phyloP scores from a whole-genome alignment of 2,113 vertebrate genomes.

The Aramus guarauna region DNA sequence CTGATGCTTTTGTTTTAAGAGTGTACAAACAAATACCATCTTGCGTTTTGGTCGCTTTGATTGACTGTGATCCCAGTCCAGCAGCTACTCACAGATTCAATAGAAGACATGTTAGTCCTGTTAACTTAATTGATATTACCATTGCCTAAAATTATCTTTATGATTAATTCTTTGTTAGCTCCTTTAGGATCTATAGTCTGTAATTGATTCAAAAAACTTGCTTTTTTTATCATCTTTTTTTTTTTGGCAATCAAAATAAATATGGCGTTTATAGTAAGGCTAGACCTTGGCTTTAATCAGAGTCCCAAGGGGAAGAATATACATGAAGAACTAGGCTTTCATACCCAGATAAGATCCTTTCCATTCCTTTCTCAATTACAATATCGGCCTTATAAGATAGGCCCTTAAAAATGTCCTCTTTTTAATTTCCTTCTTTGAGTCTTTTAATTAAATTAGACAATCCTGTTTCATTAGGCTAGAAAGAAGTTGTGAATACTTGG shows the following conservation, averaged over 20 bases:
- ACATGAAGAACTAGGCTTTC: background rate
- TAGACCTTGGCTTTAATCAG: background rate
- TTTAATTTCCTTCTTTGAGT: slow-evolving; percentile 11
- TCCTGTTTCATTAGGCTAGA: background rate
- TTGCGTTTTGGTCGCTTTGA: background rate
- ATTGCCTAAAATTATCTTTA: background rate
- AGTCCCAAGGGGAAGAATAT: background rate
- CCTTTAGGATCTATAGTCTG: background rate
- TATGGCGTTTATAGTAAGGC: background rate
- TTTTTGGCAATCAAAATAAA: background rate
- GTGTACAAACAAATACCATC: background rate
- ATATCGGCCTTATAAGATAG: background rate
- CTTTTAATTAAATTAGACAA: slow-evolving; percentile 38
- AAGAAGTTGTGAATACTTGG: background rate
- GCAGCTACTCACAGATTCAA: background rate
- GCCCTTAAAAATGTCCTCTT: background rate
- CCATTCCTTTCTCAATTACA: slow-evolving; percentile 26
- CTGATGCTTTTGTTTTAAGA: background rate
- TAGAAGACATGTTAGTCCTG: accelerated
- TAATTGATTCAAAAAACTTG: background rate
- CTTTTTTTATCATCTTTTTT: background rate
- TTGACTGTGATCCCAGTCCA: background rate
- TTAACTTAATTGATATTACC: background rate
- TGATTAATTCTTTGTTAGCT: background rate
- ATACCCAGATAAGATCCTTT: slow-evolving; percentile 27